A percentile compares a stretch with the other conserved stretches of the same genome.
Evolutionary conservation across 2,113 vertebrate species (phyloP).

Genomic region (Scytalopus superciliaris): DNA sequence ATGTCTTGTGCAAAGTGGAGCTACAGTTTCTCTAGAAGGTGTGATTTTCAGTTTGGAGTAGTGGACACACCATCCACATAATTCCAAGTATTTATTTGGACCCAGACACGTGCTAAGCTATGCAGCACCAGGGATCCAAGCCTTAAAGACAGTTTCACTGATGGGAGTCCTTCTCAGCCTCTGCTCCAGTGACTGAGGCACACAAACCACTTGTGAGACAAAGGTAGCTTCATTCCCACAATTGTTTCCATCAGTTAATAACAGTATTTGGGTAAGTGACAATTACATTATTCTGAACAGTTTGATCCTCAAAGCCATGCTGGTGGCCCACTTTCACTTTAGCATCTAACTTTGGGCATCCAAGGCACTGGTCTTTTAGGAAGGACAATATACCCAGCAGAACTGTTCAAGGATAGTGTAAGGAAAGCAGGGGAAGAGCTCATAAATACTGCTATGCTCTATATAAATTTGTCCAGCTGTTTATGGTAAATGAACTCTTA

Average conservation of each 20-base stretch:
- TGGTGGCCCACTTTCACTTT: not conserved
- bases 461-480: slow-evolving; percentile 7
- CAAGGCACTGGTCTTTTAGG: not conserved
- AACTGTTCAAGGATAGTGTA: not conserved
- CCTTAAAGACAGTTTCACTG: not conserved
- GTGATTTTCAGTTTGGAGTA: not conserved
- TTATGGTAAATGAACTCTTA: slow-evolving; percentile 21
- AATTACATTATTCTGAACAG: not conserved
- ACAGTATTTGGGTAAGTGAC: not conserved
- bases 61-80: not conserved
- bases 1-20: not conserved
- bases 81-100: not conserved
- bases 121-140: not conserved
- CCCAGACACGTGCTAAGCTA: not conserved
- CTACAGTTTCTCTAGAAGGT: not conserved
- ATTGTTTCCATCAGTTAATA: not conserved
- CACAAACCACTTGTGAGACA: not conserved
- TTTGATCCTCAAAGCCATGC: not conserved
- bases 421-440: not conserved
- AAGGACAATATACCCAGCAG: not conserved
- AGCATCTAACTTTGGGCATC: not conserved
- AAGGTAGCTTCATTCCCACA: not conserved
- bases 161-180: not conserved
- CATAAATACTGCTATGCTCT: not conserved
- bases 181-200: not conserved